Percentiles rank a stretch among this genome's conserved stretches.
Conservation (phyloP, 2,113 vertebrate genomes). For the Mustelus asterias region DNA sequence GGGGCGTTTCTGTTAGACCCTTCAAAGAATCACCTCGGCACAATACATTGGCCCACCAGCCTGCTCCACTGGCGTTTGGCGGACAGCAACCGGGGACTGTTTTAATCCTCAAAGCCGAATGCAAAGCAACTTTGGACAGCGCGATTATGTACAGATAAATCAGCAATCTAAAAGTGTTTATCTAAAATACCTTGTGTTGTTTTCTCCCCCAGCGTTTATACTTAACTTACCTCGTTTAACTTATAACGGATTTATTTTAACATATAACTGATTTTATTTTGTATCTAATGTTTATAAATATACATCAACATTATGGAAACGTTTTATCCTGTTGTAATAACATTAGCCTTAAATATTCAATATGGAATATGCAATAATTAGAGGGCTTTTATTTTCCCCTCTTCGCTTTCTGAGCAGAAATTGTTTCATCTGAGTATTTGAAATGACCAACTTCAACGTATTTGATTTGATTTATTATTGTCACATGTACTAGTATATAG, state of each 20-base stretch:
- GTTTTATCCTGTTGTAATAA: neutral
- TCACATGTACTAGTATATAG: too few relatives aligned
- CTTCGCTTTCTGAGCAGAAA: too few relatives aligned
- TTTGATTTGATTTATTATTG: too few relatives aligned
- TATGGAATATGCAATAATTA: neutral
- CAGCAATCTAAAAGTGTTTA: neutral
- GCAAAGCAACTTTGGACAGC: neutral
- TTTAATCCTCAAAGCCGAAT: neutral
- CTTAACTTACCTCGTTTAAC: neutral
- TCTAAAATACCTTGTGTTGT: neutral
- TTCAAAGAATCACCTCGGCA: constrained; percentile 74
- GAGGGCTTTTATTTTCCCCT: too few relatives aligned
- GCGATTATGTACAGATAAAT: neutral
- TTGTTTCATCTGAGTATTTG: neutral
- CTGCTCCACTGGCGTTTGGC: constrained; percentile 78
- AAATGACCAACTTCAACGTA: neutral
- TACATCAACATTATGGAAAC: neutral
- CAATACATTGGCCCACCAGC: constrained; percentile 68
- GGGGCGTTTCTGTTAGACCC: constrained; percentile 72
- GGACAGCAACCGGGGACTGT: constrained; percentile 29
- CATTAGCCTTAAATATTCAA: neutral
- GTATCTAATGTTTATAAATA: neutral
- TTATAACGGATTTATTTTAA: too few relatives aligned
- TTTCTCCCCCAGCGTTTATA: neutral
- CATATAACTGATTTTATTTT: neutral